Evolutionary conservation across 2,113 vertebrate species (phyloP), one percentile per base, ranked within the genome.

Genomic region (Carassius carassius): DNA sequence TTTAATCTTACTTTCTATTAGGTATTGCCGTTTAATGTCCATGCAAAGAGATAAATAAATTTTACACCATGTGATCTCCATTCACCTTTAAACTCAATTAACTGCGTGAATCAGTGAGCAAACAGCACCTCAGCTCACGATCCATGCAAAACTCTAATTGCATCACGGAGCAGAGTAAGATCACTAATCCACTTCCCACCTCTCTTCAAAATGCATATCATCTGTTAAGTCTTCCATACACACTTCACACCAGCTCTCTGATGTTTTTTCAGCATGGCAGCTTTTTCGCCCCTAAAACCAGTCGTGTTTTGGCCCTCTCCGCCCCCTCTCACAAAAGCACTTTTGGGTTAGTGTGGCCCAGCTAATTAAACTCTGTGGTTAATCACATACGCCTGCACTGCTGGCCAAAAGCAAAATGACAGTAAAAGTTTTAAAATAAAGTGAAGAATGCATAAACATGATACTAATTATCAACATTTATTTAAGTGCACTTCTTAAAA

Each of bases 401-500:
- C n/a, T 13, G n/a, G 21, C 75, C 37, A 58, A 78, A 84, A 37
- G 47, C 62, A 78, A 67, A n/a, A 65, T 29, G 19, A 6, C 25
- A 17, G 37, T 56, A 29, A 51, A 78, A 84, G 44, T 78, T 69
- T 78, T 69, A 44, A 41, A 78, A 77, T 32, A 78, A 77, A 78
- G 74, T 56, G n/a, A 54, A 44, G 62, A 35, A 78, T 35, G 25
- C 49, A 3, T 56, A 84, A 78, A 84, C 63, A 70, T 78, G 63
- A 84, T 78, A 58, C 47, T 84, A 84, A 84, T 84, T 84, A 78
- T 19, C 75, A 78, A 41, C 35, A 78, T 67, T 54, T 70, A 69
- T 70, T 84, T 56, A 84, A 49, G 44, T 78, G 60, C 21, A n/a
- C 29, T 29, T 84, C 76, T 67, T 78, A 78, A 62, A 62, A 78